A percentile compares a stretch with the other conserved stretches of the same genome.
Evolutionary conservation across 2,888 invertebrate species (phyloP).

Genomic region (Amaurobius ferox): DNA sequence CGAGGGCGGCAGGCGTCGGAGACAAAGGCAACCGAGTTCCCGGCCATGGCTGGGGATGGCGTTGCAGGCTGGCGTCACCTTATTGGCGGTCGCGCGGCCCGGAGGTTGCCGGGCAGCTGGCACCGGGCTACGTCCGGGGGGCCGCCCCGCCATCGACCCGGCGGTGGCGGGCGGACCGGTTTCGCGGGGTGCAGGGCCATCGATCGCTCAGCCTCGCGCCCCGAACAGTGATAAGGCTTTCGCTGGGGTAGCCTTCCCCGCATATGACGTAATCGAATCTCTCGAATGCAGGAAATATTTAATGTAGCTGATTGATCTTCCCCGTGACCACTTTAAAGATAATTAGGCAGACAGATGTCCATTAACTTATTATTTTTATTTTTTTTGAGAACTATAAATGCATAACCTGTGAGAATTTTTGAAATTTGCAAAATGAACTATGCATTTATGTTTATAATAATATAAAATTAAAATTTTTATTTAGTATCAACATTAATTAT

Average conservation of each 20-base stretch:
- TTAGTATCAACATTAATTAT: too few species aligned
- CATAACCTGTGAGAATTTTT: too few species aligned
- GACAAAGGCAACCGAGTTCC: conserved; percentile 24
- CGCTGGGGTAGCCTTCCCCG: neutral
- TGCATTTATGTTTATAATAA: too few species aligned
- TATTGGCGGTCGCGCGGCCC: conserved; percentile 54
- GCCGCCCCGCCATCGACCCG: conserved; percentile 26
- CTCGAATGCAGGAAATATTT: conserved; percentile 2
- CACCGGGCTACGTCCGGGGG: conserved; percentile 35
- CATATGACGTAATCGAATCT: neutral
- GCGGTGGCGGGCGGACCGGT: conserved; percentile 45
- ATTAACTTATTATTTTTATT: too few species aligned
- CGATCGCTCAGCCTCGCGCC: conserved; percentile 43
- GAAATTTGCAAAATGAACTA: too few species aligned
- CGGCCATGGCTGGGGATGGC: conserved; percentile 50
- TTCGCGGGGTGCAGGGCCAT: conserved; percentile 42
- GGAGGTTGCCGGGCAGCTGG: conserved; percentile 59
- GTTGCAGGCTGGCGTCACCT: conserved; percentile 28
- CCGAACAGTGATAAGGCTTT: neutral
- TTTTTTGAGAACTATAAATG: too few species aligned
- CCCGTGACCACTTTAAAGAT: too few species aligned
- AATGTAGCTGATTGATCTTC: neutral
- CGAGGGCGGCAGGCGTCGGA: neutral
- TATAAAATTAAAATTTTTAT: too few species aligned
- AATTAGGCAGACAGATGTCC: too few species aligned